Conservation (phyloP, 1,140 invertebrate genomes). For the Panulirus ornatus region DNA sequence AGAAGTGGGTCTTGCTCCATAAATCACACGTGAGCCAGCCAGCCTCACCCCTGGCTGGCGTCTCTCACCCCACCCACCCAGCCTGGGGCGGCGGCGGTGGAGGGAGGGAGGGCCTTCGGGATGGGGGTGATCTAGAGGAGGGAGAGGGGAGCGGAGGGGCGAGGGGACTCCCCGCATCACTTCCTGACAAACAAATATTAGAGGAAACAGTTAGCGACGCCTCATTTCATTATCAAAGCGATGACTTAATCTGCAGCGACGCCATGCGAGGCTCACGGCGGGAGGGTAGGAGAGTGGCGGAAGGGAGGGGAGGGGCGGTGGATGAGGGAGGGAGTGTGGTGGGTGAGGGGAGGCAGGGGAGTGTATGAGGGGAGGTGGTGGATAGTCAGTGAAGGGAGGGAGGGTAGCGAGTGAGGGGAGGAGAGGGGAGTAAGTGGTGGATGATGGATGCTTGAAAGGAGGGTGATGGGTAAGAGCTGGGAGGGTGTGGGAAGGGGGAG, state of each 20-base stretch:
- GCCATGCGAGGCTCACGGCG: not conserved
- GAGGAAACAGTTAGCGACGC: constrained; percentile 53
- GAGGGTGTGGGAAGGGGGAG: too few species aligned
- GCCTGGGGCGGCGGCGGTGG: too few species aligned
- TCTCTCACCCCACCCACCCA: too few species aligned
- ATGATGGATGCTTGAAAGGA: too few species aligned
- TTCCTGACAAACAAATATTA: constrained; percentile 46
- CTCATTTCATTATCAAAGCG: constrained; percentile 55
- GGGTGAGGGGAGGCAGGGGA: not conserved
- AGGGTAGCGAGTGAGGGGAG: not conserved
- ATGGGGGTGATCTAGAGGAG: not conserved
- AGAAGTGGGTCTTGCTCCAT: too few species aligned
- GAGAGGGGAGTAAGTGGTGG: too few species aligned
- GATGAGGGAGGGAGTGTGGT: not conserved
- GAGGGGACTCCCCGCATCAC: constrained; percentile 16
- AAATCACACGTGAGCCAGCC: too few species aligned
- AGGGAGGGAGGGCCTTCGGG: not conserved
- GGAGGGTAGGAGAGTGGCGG: not conserved
- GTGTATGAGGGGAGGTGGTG: too few species aligned
- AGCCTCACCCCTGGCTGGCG: too few species aligned
- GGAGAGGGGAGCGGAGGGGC: not conserved
- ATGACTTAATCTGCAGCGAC: constrained; percentile 51
- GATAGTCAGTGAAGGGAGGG: too few species aligned
- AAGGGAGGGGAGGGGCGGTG: not conserved
- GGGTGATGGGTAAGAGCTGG: too few species aligned